Evolutionary conservation across 2,797 vertebrate genomes (phyloP), one percentile per base, ranked within the genome.

Genomic region (Galago senegalensis): DNA sequence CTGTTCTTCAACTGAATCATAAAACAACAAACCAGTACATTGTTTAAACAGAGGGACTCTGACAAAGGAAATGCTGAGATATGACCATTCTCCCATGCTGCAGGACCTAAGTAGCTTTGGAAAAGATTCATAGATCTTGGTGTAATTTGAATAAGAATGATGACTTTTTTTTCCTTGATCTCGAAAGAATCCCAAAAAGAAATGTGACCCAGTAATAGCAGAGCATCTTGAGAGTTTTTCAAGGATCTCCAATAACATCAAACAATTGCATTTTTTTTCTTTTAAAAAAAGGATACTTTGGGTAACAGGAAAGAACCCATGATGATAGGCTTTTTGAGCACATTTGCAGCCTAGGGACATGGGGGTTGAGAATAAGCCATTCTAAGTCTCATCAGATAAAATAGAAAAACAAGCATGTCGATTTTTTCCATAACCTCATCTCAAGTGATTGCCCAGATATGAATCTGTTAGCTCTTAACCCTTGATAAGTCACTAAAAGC

Each of bases 351-450:
- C 75, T 79, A 25, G 8, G 29, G 9, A 34, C 11, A 60, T 93
- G 11, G 6, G 17, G 49, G 20, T 73, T 94, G 53, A 91, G 53
- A 96, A 91, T 73, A 95, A 85, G 40, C 3, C 75, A 83, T 83
- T 96, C 67, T 73, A 87, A 96, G 93, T 82, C 63, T 85, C 40
- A 75, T 25, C 4, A 4, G 58, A 69, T 79, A 63, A 53, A 53
- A 92, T 2, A 49, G 34, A 93, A 93, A 89, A 79, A 37, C 23
- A 95, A 87, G 27, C 16, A 67, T 17, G 16, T 8, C 21, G 10
- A 70, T 20, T 86, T n/a, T 49, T 93, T 73, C 46, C 58, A 40
- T 34, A 77, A 73, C 23, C 21, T 85, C 70, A 81, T 46, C 7
- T 76, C 43, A 40, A 53, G 60, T 34, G 72, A 69, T 69, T 92